Evolutionary conservation across 2,888 invertebrate species (phyloP), one percentile per base, ranked within the genome.

Genomic region (Cephus rjabovi): DNA sequence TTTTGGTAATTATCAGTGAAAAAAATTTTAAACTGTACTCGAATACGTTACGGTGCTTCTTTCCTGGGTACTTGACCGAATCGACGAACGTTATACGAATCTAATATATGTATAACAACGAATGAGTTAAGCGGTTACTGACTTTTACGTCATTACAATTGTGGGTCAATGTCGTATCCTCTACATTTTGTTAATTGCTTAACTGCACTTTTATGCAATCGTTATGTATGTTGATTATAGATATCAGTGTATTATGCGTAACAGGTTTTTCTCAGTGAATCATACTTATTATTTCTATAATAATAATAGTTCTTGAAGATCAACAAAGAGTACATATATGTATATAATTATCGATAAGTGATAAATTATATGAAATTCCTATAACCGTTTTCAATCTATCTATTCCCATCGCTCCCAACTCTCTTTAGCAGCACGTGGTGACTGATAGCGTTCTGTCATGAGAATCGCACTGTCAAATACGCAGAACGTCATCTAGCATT

Each of bases 91-190:
- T 85, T 85, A 81, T 83, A 83, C 83, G 85, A 86, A 86, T 84
- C 88, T 82, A 83, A 84, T 83, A 84, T 83, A 82, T 82, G 86
- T 86, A 86, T 87, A 89, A 85, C 82, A 86, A 82, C 80, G 88
- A 89, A 89, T 89, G 87, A 87, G 85, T 89, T 89, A 89, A 87
- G 85, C 88, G 89, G 89, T 89, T 89, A 88, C 87, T 89, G 89
- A 88, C 90, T 89, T 87, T 86, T 87, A 81, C 83, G 83, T 80
- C 83, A 81, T 79, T 82, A 81, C 81, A 85, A 88, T 88, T 89
- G 85, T 88, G 80, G 88, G 87, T 89, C 89, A 90, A 87, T 89
- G 87, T 84, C 86, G 85, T 33, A 56, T 56, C 56, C 23, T 56
- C 9, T 56, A 2, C 9, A 56, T 56, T 56, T 56, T 15, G 56